Evolutionary conservation across 2,888 invertebrate genomes (phyloP), one percentile per base, ranked within the genome.

Genomic region (Eueremaeus valkanovi): DNA sequence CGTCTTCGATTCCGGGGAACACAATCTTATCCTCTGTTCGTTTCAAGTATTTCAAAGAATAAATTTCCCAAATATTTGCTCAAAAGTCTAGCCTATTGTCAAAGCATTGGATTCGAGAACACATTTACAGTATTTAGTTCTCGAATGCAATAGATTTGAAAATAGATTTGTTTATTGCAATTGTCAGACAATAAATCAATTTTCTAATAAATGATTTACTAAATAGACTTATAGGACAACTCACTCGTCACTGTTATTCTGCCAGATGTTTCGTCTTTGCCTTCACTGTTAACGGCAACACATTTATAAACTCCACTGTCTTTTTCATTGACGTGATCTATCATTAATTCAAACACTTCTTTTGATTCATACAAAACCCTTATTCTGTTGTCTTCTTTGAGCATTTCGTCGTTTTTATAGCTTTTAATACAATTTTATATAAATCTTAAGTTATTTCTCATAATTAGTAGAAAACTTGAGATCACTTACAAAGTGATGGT

Each of bases 241-340:
- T 76, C 42, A 79, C 91, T 90, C 78, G 91, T 90, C 70, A 94
- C 92, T 49, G 90, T 88, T 36, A 93, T 90, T 0, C 83, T 87
- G 3, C 92, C 92, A 81, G 92, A 90, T 72, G 90, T 89, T 3
- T 87, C 85, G 6, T 88, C 88, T 78, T 92, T 90, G 0, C 94
- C 94, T 81, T 88, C 90, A 79, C 89, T 89, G 83, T 95, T 95
- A 75, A 86, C 87, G 21, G 95, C 94, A 33, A 88, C 88, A 83
- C 94, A 95, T 77, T 90, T 89, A 85, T 96, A 98, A 36, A 85
- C 84, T 1, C 93, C 95, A 3, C 91, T 91, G 83, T 97, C 97
- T 0, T 85, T 82, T 1, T 87, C 87, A 77, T 87, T 88, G 0
- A 95, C 94, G 80, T 92, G 90, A 0, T 90, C 88, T 79, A 97